phyloP scores from a whole-genome alignment of 2,113 vertebrate genomes.

The Cepphus grylle region DNA sequence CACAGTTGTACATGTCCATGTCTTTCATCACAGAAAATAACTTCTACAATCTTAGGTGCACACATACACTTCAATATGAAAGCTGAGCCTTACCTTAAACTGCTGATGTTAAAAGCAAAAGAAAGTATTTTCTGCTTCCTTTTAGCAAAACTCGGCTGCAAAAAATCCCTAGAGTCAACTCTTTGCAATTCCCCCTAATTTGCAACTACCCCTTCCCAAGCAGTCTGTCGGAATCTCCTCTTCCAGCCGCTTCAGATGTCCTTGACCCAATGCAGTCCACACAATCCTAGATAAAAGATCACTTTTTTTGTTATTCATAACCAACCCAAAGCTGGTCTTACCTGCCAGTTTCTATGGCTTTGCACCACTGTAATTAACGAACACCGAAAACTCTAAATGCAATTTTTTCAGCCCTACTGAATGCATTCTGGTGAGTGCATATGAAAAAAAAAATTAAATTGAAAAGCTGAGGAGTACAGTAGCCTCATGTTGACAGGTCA shows the following conservation, averaged over 20 bases:
- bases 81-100: background rate
- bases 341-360: background rate
- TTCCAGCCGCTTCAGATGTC: fast-evolving
- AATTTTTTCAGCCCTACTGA: slow-evolving; percentile 10
- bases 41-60: background rate
- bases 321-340: background rate
- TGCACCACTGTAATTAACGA: slow-evolving; percentile 11
- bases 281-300: background rate
- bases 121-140: background rate
- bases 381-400: background rate
- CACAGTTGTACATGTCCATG: background rate
- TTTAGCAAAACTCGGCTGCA: background rate
- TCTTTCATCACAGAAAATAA: background rate
- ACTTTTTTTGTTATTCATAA: background rate
- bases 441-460: background rate
- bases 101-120: background rate
- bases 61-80: background rate
- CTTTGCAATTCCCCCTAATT: background rate
- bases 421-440: background rate
- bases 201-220: background rate
- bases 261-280: background rate
- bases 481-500: slow-evolving; percentile 40
- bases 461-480: slow-evolving; percentile 31
- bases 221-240: background rate
- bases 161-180: background rate